Conservation (phyloP, 1,140 invertebrate species). For the Adoxophyes honmai region DNA sequence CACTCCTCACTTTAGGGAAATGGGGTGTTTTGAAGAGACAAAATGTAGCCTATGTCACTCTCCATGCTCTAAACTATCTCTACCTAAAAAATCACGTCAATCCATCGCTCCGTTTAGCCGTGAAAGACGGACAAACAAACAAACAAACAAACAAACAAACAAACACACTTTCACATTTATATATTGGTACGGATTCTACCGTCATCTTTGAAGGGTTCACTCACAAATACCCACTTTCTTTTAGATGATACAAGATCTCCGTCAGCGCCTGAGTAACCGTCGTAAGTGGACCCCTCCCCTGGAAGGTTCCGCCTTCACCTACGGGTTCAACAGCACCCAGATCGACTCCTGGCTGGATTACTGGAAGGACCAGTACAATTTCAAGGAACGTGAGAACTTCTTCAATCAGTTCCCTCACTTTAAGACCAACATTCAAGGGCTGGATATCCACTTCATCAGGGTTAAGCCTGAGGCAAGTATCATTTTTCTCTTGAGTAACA, state of each 20-base stretch:
- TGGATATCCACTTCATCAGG: slow-evolving; percentile 84
- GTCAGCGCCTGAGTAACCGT: slow-evolving; percentile 64
- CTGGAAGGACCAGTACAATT: slow-evolving; percentile 82
- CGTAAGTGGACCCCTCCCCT: slow-evolving; percentile 67
- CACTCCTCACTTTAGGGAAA: no score
- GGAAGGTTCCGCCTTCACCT: slow-evolving; percentile 80
- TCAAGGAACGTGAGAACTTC: slow-evolving; percentile 79
- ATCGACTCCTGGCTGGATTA: slow-evolving; percentile 80
- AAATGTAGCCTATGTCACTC: no score
- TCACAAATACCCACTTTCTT: background rate
- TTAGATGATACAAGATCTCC: slow-evolving; percentile 78
- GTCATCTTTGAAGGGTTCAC: no score
- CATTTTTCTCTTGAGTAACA: background rate
- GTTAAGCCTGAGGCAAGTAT: slow-evolving; percentile 64
- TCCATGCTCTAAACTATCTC: no score
- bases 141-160: no score
- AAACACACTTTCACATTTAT: no score
- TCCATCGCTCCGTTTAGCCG: no score
- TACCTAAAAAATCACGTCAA: no score
- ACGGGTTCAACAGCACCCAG: slow-evolving; percentile 83
- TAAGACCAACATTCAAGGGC: slow-evolving; percentile 79
- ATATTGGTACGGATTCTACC: no score
- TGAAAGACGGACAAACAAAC: no score
- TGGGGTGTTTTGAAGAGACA: no score
- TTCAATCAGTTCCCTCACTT: slow-evolving; percentile 84